phyloP scores from a whole-genome alignment of 2,888 invertebrate species.

The Auanema freiburgensis region DNA sequence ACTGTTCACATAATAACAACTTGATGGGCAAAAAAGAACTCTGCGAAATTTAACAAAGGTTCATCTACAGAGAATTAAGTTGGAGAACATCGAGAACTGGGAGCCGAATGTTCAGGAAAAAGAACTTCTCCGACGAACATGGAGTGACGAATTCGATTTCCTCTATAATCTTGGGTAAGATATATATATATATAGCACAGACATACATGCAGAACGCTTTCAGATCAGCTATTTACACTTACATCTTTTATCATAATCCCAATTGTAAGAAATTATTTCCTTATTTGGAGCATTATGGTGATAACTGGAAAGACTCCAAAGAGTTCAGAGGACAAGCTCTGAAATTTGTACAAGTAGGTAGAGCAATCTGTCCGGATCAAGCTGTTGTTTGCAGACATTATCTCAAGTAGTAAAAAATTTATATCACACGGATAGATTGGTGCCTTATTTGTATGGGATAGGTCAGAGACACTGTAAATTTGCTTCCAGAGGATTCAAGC shows the following conservation, averaged over 20 bases:
- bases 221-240: slow-evolving; percentile 53
- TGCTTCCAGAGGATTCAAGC: slow-evolving; percentile 57
- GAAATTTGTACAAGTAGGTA: slow-evolving; percentile 55
- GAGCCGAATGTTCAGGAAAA: slow-evolving; percentile 55
- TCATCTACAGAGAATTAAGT: slow-evolving; percentile 31
- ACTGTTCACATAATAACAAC: neutral
- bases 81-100: slow-evolving; percentile 50
- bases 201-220: neutral
- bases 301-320: slow-evolving; percentile 51
- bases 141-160: slow-evolving; percentile 62
- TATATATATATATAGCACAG: neutral
- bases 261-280: slow-evolving; percentile 58
- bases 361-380: neutral
- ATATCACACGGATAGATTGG: slow-evolving; percentile 57
- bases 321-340: slow-evolving; percentile 58
- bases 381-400: slow-evolving; percentile 45
- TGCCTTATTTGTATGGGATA: slow-evolving; percentile 46
- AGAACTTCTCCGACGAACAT: slow-evolving; percentile 55
- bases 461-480: slow-evolving; percentile 56
- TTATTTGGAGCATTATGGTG: slow-evolving; percentile 46
- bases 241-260: slow-evolving; percentile 59
- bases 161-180: slow-evolving; percentile 53
- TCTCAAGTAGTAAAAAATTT: slow-evolving; percentile 58
- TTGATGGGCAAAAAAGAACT: neutral
- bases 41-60: neutral